Evolutionary conservation across 2,113 vertebrate species (phyloP).

Genomic region (Leucoraja erinaceus): DNA sequence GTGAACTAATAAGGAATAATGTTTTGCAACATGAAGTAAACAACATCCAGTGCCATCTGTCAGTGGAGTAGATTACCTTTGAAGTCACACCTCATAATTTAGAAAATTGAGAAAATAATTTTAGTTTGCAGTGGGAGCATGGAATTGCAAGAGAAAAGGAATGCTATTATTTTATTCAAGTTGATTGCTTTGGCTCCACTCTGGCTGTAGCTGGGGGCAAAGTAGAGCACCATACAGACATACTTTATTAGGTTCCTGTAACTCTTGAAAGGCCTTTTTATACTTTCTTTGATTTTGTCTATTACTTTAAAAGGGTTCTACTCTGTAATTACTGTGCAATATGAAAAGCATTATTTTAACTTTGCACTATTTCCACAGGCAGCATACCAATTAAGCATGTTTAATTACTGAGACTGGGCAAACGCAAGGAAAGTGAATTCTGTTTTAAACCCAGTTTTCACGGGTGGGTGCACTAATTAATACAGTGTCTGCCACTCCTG

Average conservation of each 20-base stretch:
- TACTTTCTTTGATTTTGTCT: constrained; percentile 73
- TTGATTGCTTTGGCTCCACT: constrained; percentile 78
- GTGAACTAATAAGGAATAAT: constrained; percentile 21
- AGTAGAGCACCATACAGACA: constrained; percentile 68
- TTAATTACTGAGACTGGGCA: constrained; percentile 41
- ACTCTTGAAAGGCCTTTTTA: constrained; percentile 75
- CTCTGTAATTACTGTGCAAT: constrained; percentile 83
- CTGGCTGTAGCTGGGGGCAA: constrained; percentile 77
- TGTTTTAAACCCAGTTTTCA: constrained; percentile 69
- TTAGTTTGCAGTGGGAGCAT: constrained; percentile 79
- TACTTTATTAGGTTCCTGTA: constrained; percentile 79
- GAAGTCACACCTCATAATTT: constrained; percentile 84
- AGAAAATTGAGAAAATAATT: constrained; percentile 84
- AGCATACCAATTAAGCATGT: constrained; percentile 71
- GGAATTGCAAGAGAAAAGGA: constrained; percentile 73
- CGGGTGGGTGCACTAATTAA: constrained; percentile 80
- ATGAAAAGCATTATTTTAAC: constrained; percentile 85
- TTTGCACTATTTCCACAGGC: constrained; percentile 78
- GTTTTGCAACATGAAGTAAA: constrained; percentile 27
- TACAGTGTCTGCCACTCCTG: constrained; percentile 68
- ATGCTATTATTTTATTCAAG: constrained; percentile 85
- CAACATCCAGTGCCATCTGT: constrained; percentile 13
- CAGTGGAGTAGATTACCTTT: constrained; percentile 51
- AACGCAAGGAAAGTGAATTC: constrained; percentile 49
- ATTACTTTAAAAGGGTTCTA: constrained; percentile 76